These are phyloP conservation scores for Cyprichromis sp. DNA, from an alignment of 2,113 vertebrate genomes.

Conservation along the genomic window DNA sequence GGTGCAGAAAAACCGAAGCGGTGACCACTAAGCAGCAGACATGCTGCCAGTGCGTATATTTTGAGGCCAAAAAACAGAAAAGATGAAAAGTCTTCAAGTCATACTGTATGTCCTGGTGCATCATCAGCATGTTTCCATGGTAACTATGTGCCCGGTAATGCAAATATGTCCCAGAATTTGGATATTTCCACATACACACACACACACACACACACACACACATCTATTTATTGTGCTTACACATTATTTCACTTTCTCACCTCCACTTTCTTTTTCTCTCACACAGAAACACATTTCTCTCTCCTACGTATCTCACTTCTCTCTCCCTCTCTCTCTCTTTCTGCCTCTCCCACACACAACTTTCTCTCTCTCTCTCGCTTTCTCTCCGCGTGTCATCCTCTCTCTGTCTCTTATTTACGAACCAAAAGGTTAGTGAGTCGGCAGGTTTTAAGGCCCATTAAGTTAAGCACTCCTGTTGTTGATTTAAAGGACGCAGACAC, in stretches of 20 bases:
- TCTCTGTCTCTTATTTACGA: background rate
- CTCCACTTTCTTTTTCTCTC: conserved; percentile 6
- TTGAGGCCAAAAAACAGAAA: background rate
- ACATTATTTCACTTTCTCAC: conserved; percentile 21
- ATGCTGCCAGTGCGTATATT: background rate
- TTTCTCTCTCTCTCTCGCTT: background rate
- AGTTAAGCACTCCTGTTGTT: conserved; percentile 8
- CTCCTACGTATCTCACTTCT: background rate
- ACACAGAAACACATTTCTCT: background rate
- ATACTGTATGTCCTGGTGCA: background rate
- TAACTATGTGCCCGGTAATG: background rate
- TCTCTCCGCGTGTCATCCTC: background rate
- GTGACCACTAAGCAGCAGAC: background rate
- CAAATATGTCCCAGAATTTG: conserved; percentile 1
- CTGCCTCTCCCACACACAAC: background rate
- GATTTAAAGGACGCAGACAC: conserved; percentile 24
- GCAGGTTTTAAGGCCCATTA: conserved; percentile 34
- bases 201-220: background rate
- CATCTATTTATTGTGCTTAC: conserved; percentile 2
- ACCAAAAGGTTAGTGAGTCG: conserved; percentile 12
- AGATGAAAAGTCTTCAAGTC: background rate
- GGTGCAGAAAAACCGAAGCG: background rate
- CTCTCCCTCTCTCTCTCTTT: background rate
- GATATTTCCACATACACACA: background rate
- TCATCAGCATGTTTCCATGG: conserved; percentile 37